Conservation (phyloP, 2,113 vertebrate species). For the Salvelinus fontinalis region DNA sequence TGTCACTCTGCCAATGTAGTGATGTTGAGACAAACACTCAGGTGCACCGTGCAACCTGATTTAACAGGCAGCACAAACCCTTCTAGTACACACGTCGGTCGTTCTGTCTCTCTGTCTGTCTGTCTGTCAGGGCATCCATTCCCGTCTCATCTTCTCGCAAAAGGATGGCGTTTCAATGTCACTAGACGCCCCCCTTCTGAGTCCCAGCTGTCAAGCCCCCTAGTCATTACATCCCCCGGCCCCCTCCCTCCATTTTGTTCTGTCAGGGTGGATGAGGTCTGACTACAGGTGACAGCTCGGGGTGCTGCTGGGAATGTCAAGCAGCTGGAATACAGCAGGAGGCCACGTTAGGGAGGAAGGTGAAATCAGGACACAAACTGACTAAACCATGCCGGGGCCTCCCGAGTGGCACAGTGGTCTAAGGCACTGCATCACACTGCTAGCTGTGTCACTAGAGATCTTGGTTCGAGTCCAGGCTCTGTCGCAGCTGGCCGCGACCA, state of each 20-base stretch:
- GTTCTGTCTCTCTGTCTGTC: background rate
- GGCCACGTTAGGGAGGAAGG: background rate
- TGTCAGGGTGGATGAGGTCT: background rate
- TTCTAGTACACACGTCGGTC: background rate
- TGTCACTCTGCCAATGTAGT: constrained; percentile 31
- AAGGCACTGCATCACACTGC: too few relatives aligned
- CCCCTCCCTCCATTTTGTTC: background rate
- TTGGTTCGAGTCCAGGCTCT: too few relatives aligned
- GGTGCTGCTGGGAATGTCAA: background rate
- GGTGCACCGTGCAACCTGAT: constrained; percentile 8
- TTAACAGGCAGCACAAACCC: constrained; percentile 31
- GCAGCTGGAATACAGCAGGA: background rate
- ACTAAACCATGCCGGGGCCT: background rate
- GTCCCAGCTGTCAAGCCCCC: background rate
- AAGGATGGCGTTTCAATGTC: background rate
- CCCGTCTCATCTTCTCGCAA: background rate
- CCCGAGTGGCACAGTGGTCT: too few relatives aligned
- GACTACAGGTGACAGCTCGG: background rate
- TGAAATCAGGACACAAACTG: background rate
- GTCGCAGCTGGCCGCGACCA: too few relatives aligned
- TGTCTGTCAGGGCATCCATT: background rate
- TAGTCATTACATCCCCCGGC: background rate
- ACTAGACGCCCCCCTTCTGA: background rate
- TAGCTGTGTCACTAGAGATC: too few relatives aligned
- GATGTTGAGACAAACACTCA: constrained; percentile 27